Conservation (phyloP, 2,888 invertebrate genomes). For the Branchipolynoe longqiensis region DNA sequence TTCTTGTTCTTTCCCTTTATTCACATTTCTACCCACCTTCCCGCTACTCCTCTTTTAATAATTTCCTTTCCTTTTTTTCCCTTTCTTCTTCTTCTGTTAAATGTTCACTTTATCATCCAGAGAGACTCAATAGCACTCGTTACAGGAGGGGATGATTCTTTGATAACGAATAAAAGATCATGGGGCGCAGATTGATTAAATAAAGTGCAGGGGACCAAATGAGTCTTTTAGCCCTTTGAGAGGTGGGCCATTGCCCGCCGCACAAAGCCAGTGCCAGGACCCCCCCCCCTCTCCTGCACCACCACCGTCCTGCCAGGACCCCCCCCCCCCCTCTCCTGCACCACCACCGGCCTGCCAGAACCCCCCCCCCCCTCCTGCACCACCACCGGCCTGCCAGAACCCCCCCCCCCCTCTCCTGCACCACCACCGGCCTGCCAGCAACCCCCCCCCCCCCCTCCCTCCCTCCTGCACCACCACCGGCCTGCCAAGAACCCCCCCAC, state of each 20-base stretch:
- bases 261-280: slow-evolving; percentile 27
- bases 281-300: neutral
- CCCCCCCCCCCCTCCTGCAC: no score
- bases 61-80: no score
- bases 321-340: no score
- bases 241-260: neutral
- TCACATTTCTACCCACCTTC: no score
- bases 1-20: neutral
- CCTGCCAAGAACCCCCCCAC: no score
- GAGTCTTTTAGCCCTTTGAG: slow-evolving; percentile 11
- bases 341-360: no score
- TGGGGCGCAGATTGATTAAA: slow-evolving; percentile 44
- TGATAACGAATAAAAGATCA: slow-evolving; percentile 49
- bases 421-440: no score
- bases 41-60: no score
- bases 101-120: neutral
- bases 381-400: no score
- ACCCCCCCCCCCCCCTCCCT: no score
- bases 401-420: no score
- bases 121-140: slow-evolving; percentile 42
- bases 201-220: slow-evolving; percentile 43
- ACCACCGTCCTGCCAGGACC: neutral
- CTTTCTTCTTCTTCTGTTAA: neutral
- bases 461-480: no score
- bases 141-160: slow-evolving; percentile 18